Evolutionary conservation across 2,797 vertebrate genomes (phyloP), one percentile per base, ranked within the genome.

Genomic region (Steatocranus sp.): DNA sequence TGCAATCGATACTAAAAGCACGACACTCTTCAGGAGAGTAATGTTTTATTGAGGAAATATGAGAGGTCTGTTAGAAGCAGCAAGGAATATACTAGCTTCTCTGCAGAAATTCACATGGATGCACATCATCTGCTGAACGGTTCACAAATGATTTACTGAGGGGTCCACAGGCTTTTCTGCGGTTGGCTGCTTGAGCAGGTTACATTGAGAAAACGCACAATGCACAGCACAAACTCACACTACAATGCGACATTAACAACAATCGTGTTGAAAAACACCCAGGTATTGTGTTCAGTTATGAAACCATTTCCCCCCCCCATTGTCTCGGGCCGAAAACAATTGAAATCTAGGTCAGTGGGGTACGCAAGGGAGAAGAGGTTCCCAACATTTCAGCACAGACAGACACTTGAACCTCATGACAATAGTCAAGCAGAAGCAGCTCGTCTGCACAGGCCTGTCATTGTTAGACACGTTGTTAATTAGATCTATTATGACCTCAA

Each of bases 271-370:
- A 94, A 93, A 93, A 94, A 94, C 93, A 95, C 94, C 89, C 95
- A 95, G 94, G 94, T 95, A 96, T 96, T 96, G 94, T 96, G 88
- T 94, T 93, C 83, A 50, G 89, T 96, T 95, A 96, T 94, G 93
- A 96, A 95, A 96, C 93, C 90, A 92, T 91, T 94, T 92, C 86
- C 88, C 84, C 88, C 84, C 23, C 93, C 85, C 41, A 96, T 96
- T 96, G 95, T 96, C 90, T 95, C 86, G 58, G 68, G 32, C 68
- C 77, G 92, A 92, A 94, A 95, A 96, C 96, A 96, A 96, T 96
- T 95, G 94, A 96, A 96, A 97, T 95, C 87, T 96, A 95, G 96
- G 96, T 96, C 95, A 96, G 94, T 96, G 94, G 95, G 95, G 91
- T 96, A 95, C 87, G 89, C 93, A 92, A 83, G 78, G 66, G 86